These are phyloP conservation scores for Leptopilina drosophilae DNA, from an alignment of 2,888 invertebrate species.

Conservation along the genomic window DNA sequence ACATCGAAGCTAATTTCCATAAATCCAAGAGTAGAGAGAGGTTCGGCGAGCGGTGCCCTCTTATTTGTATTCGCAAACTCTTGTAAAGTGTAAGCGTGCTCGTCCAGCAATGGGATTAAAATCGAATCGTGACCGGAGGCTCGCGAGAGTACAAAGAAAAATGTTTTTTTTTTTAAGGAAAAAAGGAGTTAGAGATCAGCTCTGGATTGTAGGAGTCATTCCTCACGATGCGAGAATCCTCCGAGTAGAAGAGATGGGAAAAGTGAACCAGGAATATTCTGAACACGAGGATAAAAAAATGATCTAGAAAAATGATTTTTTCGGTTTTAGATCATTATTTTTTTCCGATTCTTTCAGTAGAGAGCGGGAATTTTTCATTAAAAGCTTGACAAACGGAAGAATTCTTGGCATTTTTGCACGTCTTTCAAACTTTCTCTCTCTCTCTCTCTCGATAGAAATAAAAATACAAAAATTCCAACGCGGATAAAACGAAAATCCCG, in stretches of 20 bases:
- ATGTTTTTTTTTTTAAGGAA: not conserved
- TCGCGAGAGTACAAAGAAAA: not conserved
- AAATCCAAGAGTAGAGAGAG: not conserved
- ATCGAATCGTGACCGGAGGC: conserved; percentile 14
- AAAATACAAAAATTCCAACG: conserved; percentile 48
- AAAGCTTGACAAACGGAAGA: conserved; percentile 33
- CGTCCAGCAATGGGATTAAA: conserved; percentile 9
- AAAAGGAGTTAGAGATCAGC: not conserved
- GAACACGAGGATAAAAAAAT: too few relatives aligned
- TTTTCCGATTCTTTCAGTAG: too few relatives aligned
- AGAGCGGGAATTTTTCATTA: too few relatives aligned
- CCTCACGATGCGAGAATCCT: too few relatives aligned
- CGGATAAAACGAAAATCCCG: conserved; percentile 64
- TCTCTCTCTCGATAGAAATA: not conserved
- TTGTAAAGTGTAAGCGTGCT: not conserved
- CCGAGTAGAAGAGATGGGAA: too few relatives aligned
- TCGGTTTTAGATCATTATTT: too few relatives aligned
- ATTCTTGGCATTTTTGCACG: conserved; percentile 55
- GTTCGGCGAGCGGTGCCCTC: conserved; percentile 7
- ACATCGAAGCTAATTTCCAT: not conserved
- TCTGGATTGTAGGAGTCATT: not conserved
- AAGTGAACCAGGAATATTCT: not conserved
- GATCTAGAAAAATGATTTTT: too few relatives aligned
- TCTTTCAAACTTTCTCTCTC: not conserved
- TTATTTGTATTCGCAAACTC: not conserved